These are phyloP conservation scores for Taeniopygia guttata DNA, from an alignment of 2,797 vertebrate genomes.

Conservation along the genomic window DNA sequence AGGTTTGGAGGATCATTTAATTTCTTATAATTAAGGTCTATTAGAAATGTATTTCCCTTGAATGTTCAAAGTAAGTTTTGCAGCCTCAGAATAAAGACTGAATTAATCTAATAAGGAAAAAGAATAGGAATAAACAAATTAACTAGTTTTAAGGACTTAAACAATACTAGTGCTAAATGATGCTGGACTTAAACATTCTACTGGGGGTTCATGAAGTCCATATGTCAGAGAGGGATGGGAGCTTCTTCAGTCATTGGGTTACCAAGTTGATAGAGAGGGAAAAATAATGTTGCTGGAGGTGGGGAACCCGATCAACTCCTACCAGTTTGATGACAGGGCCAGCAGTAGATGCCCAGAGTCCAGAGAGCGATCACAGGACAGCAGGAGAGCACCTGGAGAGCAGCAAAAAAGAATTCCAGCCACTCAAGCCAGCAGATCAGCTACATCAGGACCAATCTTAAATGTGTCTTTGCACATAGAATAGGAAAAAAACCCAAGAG, in stretches of 20 bases:
- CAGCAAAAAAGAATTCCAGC: neutral
- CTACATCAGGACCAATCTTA: neutral
- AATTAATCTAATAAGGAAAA: neutral
- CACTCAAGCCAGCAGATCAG: neutral
- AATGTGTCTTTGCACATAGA: neutral
- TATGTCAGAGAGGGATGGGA: neutral
- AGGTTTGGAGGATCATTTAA: neutral
- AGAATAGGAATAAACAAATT: neutral
- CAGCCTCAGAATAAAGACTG: neutral
- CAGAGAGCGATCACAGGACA: neutral
- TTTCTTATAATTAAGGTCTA: neutral
- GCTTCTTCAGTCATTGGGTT: neutral
- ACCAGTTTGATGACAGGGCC: neutral
- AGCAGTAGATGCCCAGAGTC: neutral
- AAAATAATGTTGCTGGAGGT: neutral
- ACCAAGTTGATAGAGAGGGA: neutral
- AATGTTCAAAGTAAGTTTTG: neutral
- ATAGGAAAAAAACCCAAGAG: neutral
- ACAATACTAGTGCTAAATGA: neutral
- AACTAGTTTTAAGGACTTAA: neutral
- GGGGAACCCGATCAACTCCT: accelerated
- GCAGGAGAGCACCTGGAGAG: neutral
- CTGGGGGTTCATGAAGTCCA: neutral
- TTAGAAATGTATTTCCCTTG: neutral
- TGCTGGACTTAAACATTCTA: neutral